Evolutionary conservation across 2,797 vertebrate species (phyloP).

Genomic region (Steatocranus sp.): DNA sequence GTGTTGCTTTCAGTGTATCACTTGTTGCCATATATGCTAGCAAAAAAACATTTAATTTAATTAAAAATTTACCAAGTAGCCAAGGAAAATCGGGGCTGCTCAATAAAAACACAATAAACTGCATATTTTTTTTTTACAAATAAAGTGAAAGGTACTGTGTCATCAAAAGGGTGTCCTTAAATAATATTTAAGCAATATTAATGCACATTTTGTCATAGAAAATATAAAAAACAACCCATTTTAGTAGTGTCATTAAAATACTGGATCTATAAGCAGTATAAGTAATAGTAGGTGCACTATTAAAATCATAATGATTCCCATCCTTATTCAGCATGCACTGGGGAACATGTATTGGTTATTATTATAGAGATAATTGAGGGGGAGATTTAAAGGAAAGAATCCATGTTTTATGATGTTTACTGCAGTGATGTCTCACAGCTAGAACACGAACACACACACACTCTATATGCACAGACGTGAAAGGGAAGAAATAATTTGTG

Average conservation of each 20-base stretch:
- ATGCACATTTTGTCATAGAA: not conserved
- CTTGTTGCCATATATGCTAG: not conserved
- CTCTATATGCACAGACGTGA: conserved; percentile 12
- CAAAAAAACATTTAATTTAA: not conserved
- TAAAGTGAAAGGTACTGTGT: not conserved
- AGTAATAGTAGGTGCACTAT: not conserved
- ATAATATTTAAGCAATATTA: not conserved
- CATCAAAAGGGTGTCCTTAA: not conserved
- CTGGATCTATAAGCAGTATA: not conserved
- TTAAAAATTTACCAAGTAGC: not conserved
- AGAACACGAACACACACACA: not conserved
- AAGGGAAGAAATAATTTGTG: conserved; percentile 51
- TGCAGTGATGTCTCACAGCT: not conserved
- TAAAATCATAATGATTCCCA: not conserved
- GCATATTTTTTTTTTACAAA: not conserved
- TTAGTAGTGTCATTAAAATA: not conserved
- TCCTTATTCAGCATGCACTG: not conserved
- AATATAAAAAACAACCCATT: not conserved
- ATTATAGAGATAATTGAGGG: not conserved
- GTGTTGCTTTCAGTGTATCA: not conserved
- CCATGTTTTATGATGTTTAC: not conserved
- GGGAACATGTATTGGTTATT: not conserved
- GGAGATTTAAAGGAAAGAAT: not conserved
- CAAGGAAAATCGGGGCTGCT: not conserved
- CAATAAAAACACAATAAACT: not conserved